Conservation (phyloP, 2,888 invertebrate species). For the Platycheirus rosarum region DNA sequence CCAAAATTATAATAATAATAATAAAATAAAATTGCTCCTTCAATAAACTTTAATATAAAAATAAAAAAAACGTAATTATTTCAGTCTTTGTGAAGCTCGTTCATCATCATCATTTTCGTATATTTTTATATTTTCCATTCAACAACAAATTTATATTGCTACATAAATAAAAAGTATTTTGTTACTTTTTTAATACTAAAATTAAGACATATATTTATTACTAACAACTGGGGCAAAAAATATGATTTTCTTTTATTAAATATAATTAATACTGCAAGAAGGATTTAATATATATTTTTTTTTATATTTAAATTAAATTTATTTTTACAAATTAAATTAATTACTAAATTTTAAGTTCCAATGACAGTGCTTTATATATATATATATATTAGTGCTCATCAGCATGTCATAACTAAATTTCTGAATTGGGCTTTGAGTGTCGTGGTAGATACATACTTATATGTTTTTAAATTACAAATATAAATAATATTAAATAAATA, state of each 20-base stretch:
- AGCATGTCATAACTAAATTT: slow-evolving; percentile 31
- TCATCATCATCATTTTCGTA: slow-evolving; percentile 31
- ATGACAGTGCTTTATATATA: slow-evolving; percentile 1
- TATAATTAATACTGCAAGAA: slow-evolving; percentile 67
- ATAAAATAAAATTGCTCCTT: slow-evolving; percentile 40
- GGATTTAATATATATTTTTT: slow-evolving; percentile 21
- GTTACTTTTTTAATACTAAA: slow-evolving; percentile 31
- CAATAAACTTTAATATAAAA: slow-evolving; percentile 53
- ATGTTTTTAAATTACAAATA: slow-evolving; percentile 5
- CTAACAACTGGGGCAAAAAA: slow-evolving; percentile 71
- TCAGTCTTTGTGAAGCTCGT: slow-evolving; percentile 72
- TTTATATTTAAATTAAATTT: background rate
- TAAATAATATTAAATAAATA: slow-evolving; percentile 72
- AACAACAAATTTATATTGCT: slow-evolving; percentile 37
- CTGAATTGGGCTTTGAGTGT: slow-evolving; percentile 43
- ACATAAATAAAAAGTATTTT: slow-evolving; percentile 33
- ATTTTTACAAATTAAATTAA: slow-evolving; percentile 19
- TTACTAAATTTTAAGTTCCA: too few species aligned
- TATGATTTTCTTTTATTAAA: slow-evolving; percentile 50
- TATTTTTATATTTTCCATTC: slow-evolving; percentile 9
- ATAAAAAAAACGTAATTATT: slow-evolving; percentile 69
- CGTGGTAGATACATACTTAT: background rate
- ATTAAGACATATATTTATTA: slow-evolving; percentile 57
- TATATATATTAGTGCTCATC: slow-evolving; percentile 43
- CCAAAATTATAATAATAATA: slow-evolving; percentile 24